Base-by-base conservation (phyloP, 1,140 invertebrate species). In the Heliconius hermathena region DNA sequence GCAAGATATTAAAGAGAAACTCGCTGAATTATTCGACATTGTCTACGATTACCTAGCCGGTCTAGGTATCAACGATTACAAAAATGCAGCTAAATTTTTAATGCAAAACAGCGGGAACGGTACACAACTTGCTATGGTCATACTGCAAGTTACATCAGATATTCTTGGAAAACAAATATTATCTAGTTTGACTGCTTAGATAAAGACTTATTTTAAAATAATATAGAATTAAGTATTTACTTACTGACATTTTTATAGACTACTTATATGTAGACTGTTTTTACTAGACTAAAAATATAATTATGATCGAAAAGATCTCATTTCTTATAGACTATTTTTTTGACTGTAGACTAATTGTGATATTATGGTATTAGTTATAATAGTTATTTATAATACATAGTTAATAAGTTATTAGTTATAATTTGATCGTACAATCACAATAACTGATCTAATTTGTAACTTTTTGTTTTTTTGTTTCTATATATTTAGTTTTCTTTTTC, bases 11-110 rank as follows among this genome's bases (percentile, higher is more conserved):
- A 91, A 88, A 52, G 77, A 77, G 1, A 90, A 91, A 74, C 76
- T 94, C 0, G 80, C 83, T 8, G 92, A 91, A n/a, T 66, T 94
- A 8, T 89, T 90, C 73, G 91, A 94, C 71, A 83, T 94, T 4
- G 92, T 94, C 8, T 94, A 93, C 71, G 92, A 94, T 77, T 94
- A 93, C 74, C 82, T 94, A 71, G 91, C 90, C 36, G 91, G 92
- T 0, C 71, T 94, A 46, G 92, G 92, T 1, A 72, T 94, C 26
- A 84, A 93, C 0, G 92, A 94, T 72, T 94, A 94, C 76, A 86
- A 82, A 66, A 89, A 82, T 6, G 91, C 90, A 1, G 88, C 88
- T 33, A 85, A 82, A 38, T 91, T 91, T 33, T 73, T 94, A 8
- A 81, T 89, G 16, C 72, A 87, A 38, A 72, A 89, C 46, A 88